Evolutionary conservation across 1,140 invertebrate genomes (phyloP).

Genomic region (Lasioglossum baleicum): DNA sequence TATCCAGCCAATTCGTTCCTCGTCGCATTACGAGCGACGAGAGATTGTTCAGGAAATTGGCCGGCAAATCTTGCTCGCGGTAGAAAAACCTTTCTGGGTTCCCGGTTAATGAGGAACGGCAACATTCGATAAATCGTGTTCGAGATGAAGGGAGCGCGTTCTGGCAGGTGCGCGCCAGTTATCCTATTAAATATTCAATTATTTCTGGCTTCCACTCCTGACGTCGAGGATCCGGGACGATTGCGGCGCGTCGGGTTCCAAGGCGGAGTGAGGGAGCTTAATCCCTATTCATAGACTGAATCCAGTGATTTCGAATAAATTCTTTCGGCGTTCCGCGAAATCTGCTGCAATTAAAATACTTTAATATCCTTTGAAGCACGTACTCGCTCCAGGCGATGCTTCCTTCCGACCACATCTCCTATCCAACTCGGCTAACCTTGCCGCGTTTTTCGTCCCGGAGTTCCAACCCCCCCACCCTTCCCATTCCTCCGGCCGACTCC

Average conservation of each 20-base stretch:
- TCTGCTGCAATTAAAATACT: constrained; percentile 69
- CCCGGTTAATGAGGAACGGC: constrained; percentile 47
- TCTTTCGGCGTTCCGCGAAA: constrained; percentile 61
- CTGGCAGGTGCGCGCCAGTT: constrained; percentile 43
- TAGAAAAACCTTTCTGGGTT: constrained; percentile 43
- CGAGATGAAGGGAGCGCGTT: not conserved
- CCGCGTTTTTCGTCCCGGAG: not conserved
- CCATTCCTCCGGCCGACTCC: constrained; percentile 15
- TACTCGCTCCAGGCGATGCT: constrained; percentile 56
- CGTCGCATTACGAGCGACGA: constrained; percentile 25
- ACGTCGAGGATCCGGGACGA: constrained; percentile 45
- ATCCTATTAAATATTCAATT: constrained; percentile 70
- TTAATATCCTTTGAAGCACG: constrained; percentile 69
- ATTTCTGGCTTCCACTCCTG: constrained; percentile 57
- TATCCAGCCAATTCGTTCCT: constrained; percentile 36
- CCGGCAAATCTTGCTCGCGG: constrained; percentile 36
- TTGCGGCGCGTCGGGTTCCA: constrained; percentile 7
- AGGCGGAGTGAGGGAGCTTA: constrained; percentile 25
- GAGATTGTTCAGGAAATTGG: constrained; percentile 51
- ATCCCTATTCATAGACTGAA: constrained; percentile 68
- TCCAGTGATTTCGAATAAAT: constrained; percentile 70
- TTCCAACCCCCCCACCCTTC: not conserved
- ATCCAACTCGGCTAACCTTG: not conserved
- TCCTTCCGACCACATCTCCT: constrained; percentile 35
- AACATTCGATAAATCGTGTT: constrained; percentile 9